These are phyloP conservation scores for Helleia helle DNA, from an alignment of 2,888 invertebrate genomes.

Conservation along the genomic window DNA sequence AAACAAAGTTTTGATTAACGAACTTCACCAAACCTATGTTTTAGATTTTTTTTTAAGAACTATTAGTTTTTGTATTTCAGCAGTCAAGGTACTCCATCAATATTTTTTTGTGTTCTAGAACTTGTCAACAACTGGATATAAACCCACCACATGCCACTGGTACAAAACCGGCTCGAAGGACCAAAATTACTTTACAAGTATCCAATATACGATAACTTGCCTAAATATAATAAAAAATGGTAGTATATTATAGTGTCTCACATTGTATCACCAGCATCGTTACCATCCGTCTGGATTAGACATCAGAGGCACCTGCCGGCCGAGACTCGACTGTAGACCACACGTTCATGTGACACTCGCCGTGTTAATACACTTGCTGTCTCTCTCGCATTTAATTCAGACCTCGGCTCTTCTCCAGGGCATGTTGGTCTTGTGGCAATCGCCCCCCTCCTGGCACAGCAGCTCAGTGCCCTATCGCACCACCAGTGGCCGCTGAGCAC, in stretches of 20 bases:
- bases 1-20: background rate
- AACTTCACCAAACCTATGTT: background rate
- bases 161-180: slow-evolving; percentile 3
- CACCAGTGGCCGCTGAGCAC: slow-evolving; percentile 83
- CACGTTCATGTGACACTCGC: background rate
- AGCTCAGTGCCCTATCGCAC: slow-evolving; percentile 84
- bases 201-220: background rate
- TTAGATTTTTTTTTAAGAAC: no score
- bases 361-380: slow-evolving; percentile 60
- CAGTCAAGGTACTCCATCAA: no score
- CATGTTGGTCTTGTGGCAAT: slow-evolving; percentile 84
- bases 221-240: background rate
- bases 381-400: slow-evolving; percentile 74
- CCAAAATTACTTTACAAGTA: slow-evolving; percentile 9
- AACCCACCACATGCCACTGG: no score
- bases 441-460: slow-evolving; percentile 84
- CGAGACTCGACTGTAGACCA: background rate
- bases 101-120: no score
- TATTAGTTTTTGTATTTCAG: no score
- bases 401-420: slow-evolving; percentile 85
- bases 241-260: slow-evolving; percentile 44
- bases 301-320: slow-evolving; percentile 46
- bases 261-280: slow-evolving; percentile 80
- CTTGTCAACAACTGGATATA: no score
- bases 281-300: no score